These are phyloP conservation scores for Gorsachius magnificus DNA, from an alignment of 2,797 vertebrate genomes.

Conservation along the genomic window DNA sequence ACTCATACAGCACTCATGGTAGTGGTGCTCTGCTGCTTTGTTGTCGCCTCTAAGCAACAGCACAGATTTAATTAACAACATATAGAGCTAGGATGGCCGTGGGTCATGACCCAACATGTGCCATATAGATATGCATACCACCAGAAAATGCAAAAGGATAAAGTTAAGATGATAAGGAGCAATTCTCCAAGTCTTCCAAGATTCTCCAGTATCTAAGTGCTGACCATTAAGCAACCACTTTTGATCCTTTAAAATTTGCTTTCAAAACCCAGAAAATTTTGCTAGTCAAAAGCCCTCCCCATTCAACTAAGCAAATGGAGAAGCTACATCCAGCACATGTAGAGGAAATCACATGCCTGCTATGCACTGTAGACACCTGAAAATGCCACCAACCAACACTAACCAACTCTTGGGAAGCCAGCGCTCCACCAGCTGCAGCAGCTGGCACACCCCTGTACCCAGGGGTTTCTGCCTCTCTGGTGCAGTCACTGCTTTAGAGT, in stretches of 20 bases:
- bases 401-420: background rate
- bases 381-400: background rate
- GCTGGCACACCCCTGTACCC: no score
- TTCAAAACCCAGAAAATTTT: background rate
- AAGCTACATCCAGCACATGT: rapidly evolving
- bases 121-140: background rate
- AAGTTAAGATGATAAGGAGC: background rate
- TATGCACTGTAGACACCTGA: rapidly evolving
- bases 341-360: background rate
- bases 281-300: background rate
- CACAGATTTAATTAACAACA: background rate
- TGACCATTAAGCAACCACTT: background rate
- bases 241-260: background rate
- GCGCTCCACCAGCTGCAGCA: background rate
- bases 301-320: background rate
- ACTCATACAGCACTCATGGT: background rate
- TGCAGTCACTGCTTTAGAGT: background rate
- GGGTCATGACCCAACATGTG: background rate
- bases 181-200: background rate
- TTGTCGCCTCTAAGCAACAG: background rate
- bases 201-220: background rate
- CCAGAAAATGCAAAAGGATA: background rate
- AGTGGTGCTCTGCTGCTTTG: background rate
- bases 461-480: background rate
- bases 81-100: background rate